Percentiles rank a stretch among this genome's conserved stretches.
Conservation (phyloP, 2,888 invertebrate species). For the Coelogynopora nodosa region DNA sequence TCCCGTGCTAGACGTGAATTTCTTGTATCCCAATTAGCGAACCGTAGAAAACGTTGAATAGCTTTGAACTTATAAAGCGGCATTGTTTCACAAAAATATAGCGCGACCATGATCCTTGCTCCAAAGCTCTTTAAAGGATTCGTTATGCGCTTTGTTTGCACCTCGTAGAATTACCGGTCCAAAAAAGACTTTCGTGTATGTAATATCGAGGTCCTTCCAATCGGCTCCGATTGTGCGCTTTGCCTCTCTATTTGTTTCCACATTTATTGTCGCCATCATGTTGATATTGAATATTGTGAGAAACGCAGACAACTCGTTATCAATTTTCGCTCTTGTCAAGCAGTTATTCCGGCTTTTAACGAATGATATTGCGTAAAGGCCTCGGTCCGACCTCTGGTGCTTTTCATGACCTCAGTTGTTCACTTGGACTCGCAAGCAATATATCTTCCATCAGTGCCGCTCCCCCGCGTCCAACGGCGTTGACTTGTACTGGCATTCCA, state of each 20-base stretch:
- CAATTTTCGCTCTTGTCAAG: not conserved
- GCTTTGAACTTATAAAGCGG: slow-evolving; percentile 16
- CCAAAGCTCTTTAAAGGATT: slow-evolving; percentile 4
- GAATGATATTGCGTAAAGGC: slow-evolving; percentile 15
- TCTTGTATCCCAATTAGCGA: slow-evolving; percentile 9
- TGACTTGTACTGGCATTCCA: not conserved
- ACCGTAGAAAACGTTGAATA: slow-evolving; percentile 35
- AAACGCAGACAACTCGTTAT: slow-evolving; percentile 7
- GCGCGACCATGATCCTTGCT: slow-evolving; percentile 14
- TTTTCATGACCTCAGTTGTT: slow-evolving; percentile 9
- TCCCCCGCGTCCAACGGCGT: not conserved
- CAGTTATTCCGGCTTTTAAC: slow-evolving; percentile 2
- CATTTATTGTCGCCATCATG: slow-evolving; percentile 24
- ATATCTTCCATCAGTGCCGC: not conserved
- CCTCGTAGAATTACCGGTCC: not conserved
- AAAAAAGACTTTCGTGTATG: not conserved
- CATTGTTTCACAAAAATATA: not conserved
- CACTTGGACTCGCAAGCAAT: slow-evolving; percentile 23
- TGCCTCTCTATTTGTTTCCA: not conserved
- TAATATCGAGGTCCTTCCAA: not conserved
- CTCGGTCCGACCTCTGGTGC: slow-evolving; percentile 26
- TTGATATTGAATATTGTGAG: not conserved
- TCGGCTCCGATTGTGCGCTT: not conserved
- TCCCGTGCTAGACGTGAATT: slow-evolving; percentile 4
- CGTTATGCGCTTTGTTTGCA: not conserved